Base-by-base conservation (phyloP, 2,113 vertebrate species). In the Oryzias curvinotus region DNA sequence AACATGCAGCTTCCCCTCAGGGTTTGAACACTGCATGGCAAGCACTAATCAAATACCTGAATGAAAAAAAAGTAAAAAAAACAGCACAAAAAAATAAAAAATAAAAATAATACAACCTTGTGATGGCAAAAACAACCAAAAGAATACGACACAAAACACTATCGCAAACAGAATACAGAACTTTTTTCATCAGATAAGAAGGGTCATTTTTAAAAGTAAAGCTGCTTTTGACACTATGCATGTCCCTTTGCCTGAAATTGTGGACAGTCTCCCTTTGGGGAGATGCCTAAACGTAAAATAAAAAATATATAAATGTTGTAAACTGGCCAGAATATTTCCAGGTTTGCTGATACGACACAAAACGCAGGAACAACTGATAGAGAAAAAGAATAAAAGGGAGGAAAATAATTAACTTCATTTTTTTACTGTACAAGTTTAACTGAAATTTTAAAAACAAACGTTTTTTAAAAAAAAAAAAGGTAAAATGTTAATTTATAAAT, bases 401-500 rank as follows among this genome's bases (percentile, higher is more conserved):
- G 59, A 66, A 61, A 76, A 68, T 4, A 70, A 45, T 76, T 66
- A 68, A 68, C 52, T 74, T 73, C 70, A 83, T 78, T 73, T 84
- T 74, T 45, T 77, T 55, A 79, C 56, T 82, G 66, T 78, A 90
- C 83, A 88, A 58, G 19, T 63, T 80, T 59, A 81, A 86, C 78
- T 87, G 26, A 59, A 80, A 73, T 52, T 45, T 77, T 53, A 81
- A 77, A 78, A 19, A 55, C 64, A 83, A 81, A 67, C 12, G 8
- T 23, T 23, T 23, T n/a, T 36, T 46, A 52, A 18, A 48, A 48
- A 44, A 71, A 54, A 56, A 67, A 65, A 77, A 76, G 69, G 65
- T 81, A 81, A 86, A 83, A 81, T 75, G 52, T 14, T 75, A 85
- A 87, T 80, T 75, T 91, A 90, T 79, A 85, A 76, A 84, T 19